phyloP scores from a whole-genome alignment of 2,888 invertebrate species.

The Allygus modestus region DNA sequence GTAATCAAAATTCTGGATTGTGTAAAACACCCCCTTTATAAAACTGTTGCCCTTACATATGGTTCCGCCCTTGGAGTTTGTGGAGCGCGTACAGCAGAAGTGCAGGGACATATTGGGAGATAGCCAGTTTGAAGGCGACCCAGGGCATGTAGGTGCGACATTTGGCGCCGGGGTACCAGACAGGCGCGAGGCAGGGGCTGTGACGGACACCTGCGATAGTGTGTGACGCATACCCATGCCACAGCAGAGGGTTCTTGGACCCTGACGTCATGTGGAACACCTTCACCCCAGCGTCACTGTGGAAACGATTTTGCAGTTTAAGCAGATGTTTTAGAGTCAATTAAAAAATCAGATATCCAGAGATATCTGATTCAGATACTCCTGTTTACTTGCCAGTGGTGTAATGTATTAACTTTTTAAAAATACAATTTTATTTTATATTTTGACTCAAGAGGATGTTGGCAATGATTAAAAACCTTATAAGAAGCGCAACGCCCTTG shows the following conservation, averaged over 20 bases:
- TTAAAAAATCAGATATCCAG: no score
- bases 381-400: no score
- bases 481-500: no score
- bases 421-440: no score
- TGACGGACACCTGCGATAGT: conserved; percentile 74
- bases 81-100: conserved; percentile 66
- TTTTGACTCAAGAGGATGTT: no score
- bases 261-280: conserved; percentile 82
- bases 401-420: no score
- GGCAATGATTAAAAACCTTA: no score
- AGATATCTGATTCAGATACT: no score
- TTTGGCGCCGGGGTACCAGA: conserved; percentile 75
- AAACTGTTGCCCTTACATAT: conserved; percentile 63
- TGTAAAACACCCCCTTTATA: no score
- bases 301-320: no score
- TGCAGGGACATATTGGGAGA: conserved; percentile 71
- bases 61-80: conserved; percentile 53
- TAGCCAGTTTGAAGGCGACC: conserved; percentile 72
- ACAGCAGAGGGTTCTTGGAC: conserved; percentile 78
- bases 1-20: no score
- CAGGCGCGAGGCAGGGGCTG: conserved; percentile 76
- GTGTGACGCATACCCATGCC: conserved; percentile 76
- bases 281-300: conserved; percentile 70
- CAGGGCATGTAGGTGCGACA: conserved; percentile 73
- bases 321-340: no score